Evolutionary conservation across 1,140 invertebrate genomes (phyloP).

Genomic region (Potamilus streckersoni): DNA sequence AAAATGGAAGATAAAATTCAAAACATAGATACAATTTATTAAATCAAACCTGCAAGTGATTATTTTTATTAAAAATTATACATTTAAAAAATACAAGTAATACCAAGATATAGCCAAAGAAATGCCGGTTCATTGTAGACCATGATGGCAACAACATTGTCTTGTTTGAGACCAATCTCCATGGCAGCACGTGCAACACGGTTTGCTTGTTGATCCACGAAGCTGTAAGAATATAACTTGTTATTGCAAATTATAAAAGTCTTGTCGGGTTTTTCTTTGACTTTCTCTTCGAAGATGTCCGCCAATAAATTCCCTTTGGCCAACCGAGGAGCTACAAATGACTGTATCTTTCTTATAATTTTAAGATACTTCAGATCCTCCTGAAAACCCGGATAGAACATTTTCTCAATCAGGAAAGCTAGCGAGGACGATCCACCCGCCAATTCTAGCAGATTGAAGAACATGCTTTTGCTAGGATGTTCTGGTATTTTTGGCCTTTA

Average conservation of each 20-base stretch:
- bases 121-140: conserved; percentile 47
- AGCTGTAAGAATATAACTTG: conserved; percentile 32
- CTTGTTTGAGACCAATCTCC: conserved; percentile 27
- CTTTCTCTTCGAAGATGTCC: conserved; percentile 37
- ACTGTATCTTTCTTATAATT: too few relatives aligned
- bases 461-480: too few relatives aligned
- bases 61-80: neutral
- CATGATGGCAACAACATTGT: conserved; percentile 43
- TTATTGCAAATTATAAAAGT: conserved; percentile 41
- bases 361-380: too few relatives aligned
- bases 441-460: too few relatives aligned
- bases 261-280: conserved; percentile 27
- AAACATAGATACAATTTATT: neutral
- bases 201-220: conserved; percentile 38
- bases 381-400: too few relatives aligned
- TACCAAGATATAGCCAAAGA: conserved; percentile 48
- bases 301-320: neutral
- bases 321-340: too few relatives aligned
- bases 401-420: too few relatives aligned
- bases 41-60: neutral
- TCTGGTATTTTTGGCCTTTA: too few relatives aligned
- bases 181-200: conserved; percentile 30
- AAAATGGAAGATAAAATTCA: neutral
- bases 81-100: neutral
- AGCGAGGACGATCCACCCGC: too few relatives aligned